Percentiles rank a stretch among this genome's conserved stretches.
Conservation (phyloP, 2,888 invertebrate genomes). For the Elysia crispata region DNA sequence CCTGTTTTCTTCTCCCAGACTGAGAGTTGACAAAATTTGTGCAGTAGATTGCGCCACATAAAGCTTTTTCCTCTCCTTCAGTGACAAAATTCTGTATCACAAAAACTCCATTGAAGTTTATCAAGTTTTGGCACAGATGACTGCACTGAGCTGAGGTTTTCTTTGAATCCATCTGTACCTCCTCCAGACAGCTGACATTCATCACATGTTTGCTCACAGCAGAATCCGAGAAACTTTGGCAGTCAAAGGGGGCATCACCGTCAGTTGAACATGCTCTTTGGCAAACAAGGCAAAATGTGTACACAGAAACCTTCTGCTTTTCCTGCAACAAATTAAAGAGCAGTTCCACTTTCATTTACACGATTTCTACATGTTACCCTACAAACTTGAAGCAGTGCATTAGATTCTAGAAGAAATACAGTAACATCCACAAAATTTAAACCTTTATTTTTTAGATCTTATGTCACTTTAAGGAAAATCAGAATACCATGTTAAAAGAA, state of each 20-base stretch:
- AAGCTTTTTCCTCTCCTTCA: constrained; percentile 81
- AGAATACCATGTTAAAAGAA: no score
- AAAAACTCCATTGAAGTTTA: constrained; percentile 72
- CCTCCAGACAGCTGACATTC: background rate
- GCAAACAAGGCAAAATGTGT: no score
- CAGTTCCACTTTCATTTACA: no score
- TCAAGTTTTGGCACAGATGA: constrained; percentile 54
- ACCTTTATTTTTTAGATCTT: no score
- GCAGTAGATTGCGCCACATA: constrained; percentile 86
- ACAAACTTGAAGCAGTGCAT: no score
- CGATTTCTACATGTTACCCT: no score
- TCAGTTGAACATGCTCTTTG: no score
- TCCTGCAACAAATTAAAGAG: no score
- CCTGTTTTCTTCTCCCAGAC: constrained; percentile 95
- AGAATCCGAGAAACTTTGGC: background rate
- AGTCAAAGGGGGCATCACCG: constrained; percentile 32
- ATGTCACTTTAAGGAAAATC: no score
- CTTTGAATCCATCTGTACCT: background rate
- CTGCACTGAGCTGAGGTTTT: background rate
- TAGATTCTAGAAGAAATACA: no score
- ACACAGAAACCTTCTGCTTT: no score
- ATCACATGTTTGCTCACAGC: background rate
- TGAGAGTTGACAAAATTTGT: constrained; percentile 94
- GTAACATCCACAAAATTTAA: no score
- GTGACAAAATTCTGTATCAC: constrained; percentile 84